These are phyloP conservation scores for Epinephelus lanceolatus DNA, from an alignment of 2,113 vertebrate genomes.

Conservation along the genomic window DNA sequence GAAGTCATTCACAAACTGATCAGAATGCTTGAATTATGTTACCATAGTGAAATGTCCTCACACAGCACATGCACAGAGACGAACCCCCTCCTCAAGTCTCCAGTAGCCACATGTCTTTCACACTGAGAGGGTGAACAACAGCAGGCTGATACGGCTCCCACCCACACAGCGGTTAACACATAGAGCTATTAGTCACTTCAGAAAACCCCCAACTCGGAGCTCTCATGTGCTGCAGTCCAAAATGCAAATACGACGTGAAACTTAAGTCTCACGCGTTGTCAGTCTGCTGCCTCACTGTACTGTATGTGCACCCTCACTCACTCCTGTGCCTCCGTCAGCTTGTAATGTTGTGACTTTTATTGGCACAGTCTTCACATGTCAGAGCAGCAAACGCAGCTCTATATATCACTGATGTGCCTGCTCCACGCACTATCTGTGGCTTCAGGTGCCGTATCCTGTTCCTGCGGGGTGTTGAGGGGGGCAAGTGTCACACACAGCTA, in stretches of 20 bases:
- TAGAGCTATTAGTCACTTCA: constrained; percentile 30
- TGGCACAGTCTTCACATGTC: constrained; percentile 44
- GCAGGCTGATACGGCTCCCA: constrained; percentile 50
- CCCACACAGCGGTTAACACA: constrained; percentile 47
- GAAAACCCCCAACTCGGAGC: constrained; percentile 11
- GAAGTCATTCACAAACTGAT: not conserved
- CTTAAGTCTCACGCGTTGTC: not conserved
- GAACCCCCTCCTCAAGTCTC: constrained; percentile 2
- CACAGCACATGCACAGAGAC: not conserved
- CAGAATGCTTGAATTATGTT: not conserved
- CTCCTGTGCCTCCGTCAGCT: not conserved
- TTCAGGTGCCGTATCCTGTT: constrained; percentile 83
- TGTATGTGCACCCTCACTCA: not conserved
- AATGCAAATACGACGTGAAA: constrained; percentile 13
- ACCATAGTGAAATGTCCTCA: not conserved
- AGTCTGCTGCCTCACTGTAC: not conserved
- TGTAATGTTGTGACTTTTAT: constrained; percentile 37
- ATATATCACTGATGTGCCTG: constrained; percentile 72
- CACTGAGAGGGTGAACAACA: constrained; percentile 41
- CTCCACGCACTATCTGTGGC: constrained; percentile 72
- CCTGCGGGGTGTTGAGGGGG: constrained; percentile 56
- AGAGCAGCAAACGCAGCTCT: constrained; percentile 17
- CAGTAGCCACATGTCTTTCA: constrained; percentile 44
- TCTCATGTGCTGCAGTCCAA: not conserved
- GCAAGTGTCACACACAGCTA: constrained; percentile 36